Evolutionary conservation across 2,888 invertebrate genomes (phyloP).

Genomic region (Diarsia mendica): DNA sequence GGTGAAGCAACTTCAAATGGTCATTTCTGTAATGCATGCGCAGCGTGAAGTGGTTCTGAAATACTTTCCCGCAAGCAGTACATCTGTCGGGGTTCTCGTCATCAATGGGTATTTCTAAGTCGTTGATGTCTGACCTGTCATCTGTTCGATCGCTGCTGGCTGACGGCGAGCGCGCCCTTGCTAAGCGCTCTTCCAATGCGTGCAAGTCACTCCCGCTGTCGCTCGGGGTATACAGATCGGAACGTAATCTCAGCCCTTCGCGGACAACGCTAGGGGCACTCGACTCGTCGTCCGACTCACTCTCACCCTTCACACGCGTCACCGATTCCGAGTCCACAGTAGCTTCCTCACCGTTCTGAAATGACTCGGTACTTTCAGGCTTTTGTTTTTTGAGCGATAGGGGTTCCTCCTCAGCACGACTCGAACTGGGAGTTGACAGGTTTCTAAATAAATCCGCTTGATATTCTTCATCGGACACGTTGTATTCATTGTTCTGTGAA

Average conservation of each 20-base stretch:
- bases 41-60: constrained; percentile 97
- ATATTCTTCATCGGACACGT: constrained; percentile 87
- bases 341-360: constrained; percentile 86
- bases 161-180: constrained; percentile 88
- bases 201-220: constrained; percentile 88
- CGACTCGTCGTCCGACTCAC: constrained; percentile 88
- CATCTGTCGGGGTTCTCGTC: constrained; percentile 96
- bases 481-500: constrained; percentile 90
- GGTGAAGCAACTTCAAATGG: constrained; percentile 96
- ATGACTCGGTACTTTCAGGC: constrained; percentile 84
- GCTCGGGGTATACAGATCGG: constrained; percentile 88
- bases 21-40: constrained; percentile 98
- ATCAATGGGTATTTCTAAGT: constrained; percentile 95
- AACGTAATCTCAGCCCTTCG: constrained; percentile 86
- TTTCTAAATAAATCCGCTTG: constrained; percentile 86
- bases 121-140: constrained; percentile 83
- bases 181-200: constrained; percentile 87
- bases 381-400: constrained; percentile 88
- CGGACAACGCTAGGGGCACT: constrained; percentile 88
- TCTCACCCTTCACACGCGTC: constrained; percentile 87
- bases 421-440: constrained; percentile 82
- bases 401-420: constrained; percentile 85
- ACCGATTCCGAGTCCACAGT: constrained; percentile 84
- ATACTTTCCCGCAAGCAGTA: constrained; percentile 96
- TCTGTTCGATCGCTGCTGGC: constrained; percentile 86